Conservation (phyloP, 2,888 invertebrate genomes). For the Drepanosiphum platanoidis region DNA sequence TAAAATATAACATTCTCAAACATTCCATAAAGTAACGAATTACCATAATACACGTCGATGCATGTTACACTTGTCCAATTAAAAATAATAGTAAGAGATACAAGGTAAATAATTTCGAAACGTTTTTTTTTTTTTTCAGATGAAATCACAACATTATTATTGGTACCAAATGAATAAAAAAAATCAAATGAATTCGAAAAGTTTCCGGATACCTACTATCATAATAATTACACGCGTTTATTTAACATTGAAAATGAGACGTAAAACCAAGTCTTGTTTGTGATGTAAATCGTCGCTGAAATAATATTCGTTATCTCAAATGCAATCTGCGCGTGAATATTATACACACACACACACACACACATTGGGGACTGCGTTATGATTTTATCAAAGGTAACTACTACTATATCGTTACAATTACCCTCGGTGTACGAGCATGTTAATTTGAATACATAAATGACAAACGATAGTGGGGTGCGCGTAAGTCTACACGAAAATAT, state of each 20-base stretch:
- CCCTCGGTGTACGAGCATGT: conserved; percentile 34
- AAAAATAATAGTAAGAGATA: neutral
- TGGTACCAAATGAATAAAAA: too few relatives aligned
- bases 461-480: conserved; percentile 23
- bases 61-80: neutral
- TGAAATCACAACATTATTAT: too few relatives aligned
- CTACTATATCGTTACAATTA: conserved; percentile 33
- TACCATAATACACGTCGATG: neutral
- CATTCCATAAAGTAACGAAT: neutral
- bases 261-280: conserved; percentile 25
- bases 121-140: neutral
- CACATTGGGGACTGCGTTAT: conserved; percentile 31
- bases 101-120: too few relatives aligned
- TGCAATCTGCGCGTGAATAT: conserved; percentile 47
- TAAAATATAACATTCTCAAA: neutral
- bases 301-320: conserved; percentile 30
- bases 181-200: too few relatives aligned
- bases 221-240: neutral
- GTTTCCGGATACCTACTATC: neutral
- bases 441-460: conserved; percentile 56
- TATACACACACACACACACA: too few relatives aligned
- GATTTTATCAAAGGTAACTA: conserved; percentile 45
- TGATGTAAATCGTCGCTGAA: conserved; percentile 42
- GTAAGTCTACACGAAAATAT: neutral
- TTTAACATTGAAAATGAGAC: neutral